A percentile compares a stretch with the other conserved stretches of the same genome.
Conservation (phyloP, 1,140 invertebrate genomes). For the Drosophila bocki region DNA sequence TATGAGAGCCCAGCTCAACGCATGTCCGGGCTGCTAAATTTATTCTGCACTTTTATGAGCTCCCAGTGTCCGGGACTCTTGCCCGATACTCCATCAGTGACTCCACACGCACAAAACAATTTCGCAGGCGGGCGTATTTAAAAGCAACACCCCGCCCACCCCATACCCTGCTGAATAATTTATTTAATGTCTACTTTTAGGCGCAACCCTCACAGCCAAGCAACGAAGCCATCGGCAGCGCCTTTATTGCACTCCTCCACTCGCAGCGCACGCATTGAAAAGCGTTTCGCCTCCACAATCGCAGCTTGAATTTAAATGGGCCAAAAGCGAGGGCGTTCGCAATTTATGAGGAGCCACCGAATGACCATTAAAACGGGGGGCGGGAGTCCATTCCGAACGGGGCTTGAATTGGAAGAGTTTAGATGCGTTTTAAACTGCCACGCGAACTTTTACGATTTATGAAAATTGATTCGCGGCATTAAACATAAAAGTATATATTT, state of each 20-base stretch:
- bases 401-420: conserved; percentile 18
- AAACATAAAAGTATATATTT: conserved; percentile 32
- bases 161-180: conserved; percentile 62
- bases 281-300: conserved; percentile 38
- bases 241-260: conserved; percentile 66
- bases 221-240: conserved; percentile 59
- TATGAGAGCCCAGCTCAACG: conserved; percentile 67
- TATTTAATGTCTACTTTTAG: conserved; percentile 83
- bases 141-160: conserved; percentile 39
- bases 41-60: conserved; percentile 79
- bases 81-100: not conserved
- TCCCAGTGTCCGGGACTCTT: conserved; percentile 38
- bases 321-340: conserved; percentile 23
- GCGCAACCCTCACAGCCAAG: conserved; percentile 48
- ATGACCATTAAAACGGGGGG: conserved; percentile 74
- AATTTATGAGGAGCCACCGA: conserved; percentile 74
- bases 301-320: conserved; percentile 68
- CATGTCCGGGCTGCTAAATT: conserved; percentile 57
- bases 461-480: conserved; percentile 67
- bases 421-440: conserved; percentile 54
- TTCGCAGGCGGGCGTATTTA: conserved; percentile 58
- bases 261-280: conserved; percentile 39
- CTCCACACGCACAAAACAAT: conserved; percentile 61
- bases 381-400: conserved; percentile 48
- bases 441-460: conserved; percentile 67